Evolutionary conservation across 2,888 invertebrate genomes (phyloP).

Genomic region (Drosophila niveifrons): DNA sequence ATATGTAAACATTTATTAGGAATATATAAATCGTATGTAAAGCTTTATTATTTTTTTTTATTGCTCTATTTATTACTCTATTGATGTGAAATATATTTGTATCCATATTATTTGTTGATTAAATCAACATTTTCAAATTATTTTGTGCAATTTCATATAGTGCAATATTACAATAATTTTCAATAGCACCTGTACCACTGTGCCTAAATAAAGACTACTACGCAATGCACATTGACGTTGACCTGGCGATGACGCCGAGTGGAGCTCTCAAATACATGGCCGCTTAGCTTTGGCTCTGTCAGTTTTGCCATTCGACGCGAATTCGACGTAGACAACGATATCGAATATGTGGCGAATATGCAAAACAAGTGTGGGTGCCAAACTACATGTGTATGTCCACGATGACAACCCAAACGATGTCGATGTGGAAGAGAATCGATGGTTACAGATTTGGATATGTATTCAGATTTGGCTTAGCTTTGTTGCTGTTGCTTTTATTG

Average conservation of each 20-base stretch:
- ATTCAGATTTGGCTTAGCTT: slow-evolving; percentile 13
- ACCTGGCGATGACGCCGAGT: slow-evolving; percentile 39
- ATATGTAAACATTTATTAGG: no score
- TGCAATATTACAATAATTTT: no score
- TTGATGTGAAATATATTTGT: no score
- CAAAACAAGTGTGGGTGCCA: slow-evolving; percentile 72
- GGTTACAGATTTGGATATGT: slow-evolving; percentile 33
- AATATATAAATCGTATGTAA: no score
- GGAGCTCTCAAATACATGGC: slow-evolving; percentile 16
- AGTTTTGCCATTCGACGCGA: slow-evolving; percentile 31
- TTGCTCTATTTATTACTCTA: no score
- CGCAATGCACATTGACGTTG: slow-evolving; percentile 27
- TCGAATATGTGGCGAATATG: slow-evolving; percentile 38
- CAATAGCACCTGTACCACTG: slow-evolving; percentile 32
- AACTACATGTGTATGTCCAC: slow-evolving; percentile 73
- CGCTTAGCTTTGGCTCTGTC: slow-evolving; percentile 5
- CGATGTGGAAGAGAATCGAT: slow-evolving; percentile 53
- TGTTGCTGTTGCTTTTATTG: neutral
- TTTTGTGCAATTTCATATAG: no score
- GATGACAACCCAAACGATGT: slow-evolving; percentile 67
- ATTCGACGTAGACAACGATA: slow-evolving; percentile 25
- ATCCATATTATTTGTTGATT: no score
- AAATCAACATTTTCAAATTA: no score
- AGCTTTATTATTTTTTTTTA: no score
- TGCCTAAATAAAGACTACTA: slow-evolving; percentile 24